A percentile compares a stretch with the other conserved stretches of the same genome.
phyloP scores from a whole-genome alignment of 1,140 invertebrate species.

The Trichomalopsis sarcophagae region DNA sequence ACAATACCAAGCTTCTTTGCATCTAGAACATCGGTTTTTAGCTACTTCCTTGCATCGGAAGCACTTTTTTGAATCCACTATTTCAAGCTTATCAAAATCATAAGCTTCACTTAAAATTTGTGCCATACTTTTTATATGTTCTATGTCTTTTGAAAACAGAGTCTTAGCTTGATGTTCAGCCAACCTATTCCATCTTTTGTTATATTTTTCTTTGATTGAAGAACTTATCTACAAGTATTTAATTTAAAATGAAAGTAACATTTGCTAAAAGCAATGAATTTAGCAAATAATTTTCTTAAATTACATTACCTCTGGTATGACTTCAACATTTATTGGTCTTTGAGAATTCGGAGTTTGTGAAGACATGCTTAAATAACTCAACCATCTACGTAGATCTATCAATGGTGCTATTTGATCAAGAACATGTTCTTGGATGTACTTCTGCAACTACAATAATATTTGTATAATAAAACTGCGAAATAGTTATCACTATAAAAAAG shows the following conservation, averaged over 20 bases:
- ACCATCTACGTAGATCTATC: slow-evolving; percentile 82
- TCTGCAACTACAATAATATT: slow-evolving; percentile 74
- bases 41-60: slow-evolving; percentile 68
- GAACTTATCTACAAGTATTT: slow-evolving; percentile 69
- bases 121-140: slow-evolving; percentile 74
- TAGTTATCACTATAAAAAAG: slow-evolving; percentile 4
- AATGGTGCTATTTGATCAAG: slow-evolving; percentile 86
- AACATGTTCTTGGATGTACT: slow-evolving; percentile 78
- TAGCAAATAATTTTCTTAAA: background rate
- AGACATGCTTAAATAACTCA: slow-evolving; percentile 75
- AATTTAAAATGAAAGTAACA: slow-evolving; percentile 38
- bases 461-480: slow-evolving; percentile 6
- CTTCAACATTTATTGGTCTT: slow-evolving; percentile 76
- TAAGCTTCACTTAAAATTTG: slow-evolving; percentile 72
- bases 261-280: background rate
- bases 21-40: slow-evolving; percentile 74
- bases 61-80: slow-evolving; percentile 68
- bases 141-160: slow-evolving; percentile 74
- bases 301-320: slow-evolving; percentile 73
- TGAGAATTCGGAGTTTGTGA: slow-evolving; percentile 61
- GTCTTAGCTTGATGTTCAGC: slow-evolving; percentile 75
- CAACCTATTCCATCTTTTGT: slow-evolving; percentile 77
- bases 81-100: slow-evolving; percentile 72
- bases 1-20: slow-evolving; percentile 75
- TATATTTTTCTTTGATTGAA: slow-evolving; percentile 71